Evolutionary conservation across 2,797 vertebrate species (phyloP), one percentile per base, ranked within the genome.

Genomic region (Parotocinclus haroldoi): DNA sequence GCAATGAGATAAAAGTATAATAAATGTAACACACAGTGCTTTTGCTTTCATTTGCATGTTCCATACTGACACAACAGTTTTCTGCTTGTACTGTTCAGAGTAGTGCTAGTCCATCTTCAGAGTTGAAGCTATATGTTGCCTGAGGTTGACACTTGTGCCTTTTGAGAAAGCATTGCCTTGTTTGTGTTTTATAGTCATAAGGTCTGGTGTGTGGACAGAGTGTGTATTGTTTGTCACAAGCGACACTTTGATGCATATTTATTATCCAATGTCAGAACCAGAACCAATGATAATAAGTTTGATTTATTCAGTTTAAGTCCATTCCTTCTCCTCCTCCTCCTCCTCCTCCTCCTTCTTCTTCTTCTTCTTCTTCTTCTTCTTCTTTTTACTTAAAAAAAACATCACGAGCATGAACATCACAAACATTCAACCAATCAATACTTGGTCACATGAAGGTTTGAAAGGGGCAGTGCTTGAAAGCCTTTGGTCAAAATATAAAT

Each of bases 161-260:
- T 53, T 37, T 10, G 42, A 73, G 40, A 61, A 64, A 68, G 40
- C 14, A 19, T 44, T 69, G 40, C 44, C 36, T 75, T 70, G 69
- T 75, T 69, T 39, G 17, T 51, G n/a, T 59, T 49, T 11, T 42
- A 4, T n/a, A 75, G 86, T 82, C 87, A 87, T 90, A 87, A 89
- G 90, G 87, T 81, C 58, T 78, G 36, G 50, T 49, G 85, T 92
- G 27, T 73, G 71, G 78, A 82, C 91, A 91, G 91, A 82, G 86
- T 77, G 79, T 37, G 79, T 86, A 91, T 91, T 92, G 90, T 93
- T 86, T 73, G 68, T 39, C 37, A 4, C 48, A 16, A 61, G 46
- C 17, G 16, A 76, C 49, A 82, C 69, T 78, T 76, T 42, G 7
- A 7, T 17, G 37, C 68, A 60, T 45, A 42, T 13, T 44, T 9